These are phyloP conservation scores for Neotoxoptera formosana DNA, from an alignment of 1,140 invertebrate species.

Conservation along the genomic window DNA sequence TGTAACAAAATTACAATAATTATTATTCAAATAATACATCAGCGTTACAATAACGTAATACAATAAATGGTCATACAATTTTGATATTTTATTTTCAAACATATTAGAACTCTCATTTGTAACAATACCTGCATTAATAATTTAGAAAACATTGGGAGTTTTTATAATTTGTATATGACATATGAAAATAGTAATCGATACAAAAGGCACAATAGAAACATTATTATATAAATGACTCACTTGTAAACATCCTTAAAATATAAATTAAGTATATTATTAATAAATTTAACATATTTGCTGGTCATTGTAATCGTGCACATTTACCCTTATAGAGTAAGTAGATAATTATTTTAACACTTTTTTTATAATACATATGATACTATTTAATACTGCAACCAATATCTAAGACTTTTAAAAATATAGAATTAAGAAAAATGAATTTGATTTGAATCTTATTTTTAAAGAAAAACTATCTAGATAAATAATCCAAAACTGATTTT, in stretches of 20 bases:
- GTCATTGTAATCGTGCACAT: neutral
- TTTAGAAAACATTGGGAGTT: neutral
- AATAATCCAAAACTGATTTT: neutral
- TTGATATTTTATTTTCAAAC: slow-evolving; percentile 23
- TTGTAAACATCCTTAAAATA: neutral
- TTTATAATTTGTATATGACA: neutral
- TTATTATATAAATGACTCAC: neutral
- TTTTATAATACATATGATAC: neutral
- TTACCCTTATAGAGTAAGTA: neutral
- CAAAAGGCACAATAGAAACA: slow-evolving; percentile 26
- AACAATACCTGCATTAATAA: slow-evolving; percentile 11
- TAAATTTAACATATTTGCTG: neutral
- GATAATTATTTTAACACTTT: neutral
- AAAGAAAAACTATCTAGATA: neutral
- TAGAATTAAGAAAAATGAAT: neutral
- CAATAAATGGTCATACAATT: neutral
- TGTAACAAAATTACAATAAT: neutral
- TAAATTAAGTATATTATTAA: neutral
- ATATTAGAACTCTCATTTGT: neutral
- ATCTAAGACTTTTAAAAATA: neutral
- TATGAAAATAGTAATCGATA: slow-evolving; percentile 9
- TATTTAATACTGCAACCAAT: neutral
- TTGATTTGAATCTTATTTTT: neutral
- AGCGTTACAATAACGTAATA: neutral
- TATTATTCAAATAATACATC: neutral